Evolutionary conservation across 2,888 invertebrate species (phyloP), one percentile per base, ranked within the genome.

Genomic region (Cepaea hortensis): DNA sequence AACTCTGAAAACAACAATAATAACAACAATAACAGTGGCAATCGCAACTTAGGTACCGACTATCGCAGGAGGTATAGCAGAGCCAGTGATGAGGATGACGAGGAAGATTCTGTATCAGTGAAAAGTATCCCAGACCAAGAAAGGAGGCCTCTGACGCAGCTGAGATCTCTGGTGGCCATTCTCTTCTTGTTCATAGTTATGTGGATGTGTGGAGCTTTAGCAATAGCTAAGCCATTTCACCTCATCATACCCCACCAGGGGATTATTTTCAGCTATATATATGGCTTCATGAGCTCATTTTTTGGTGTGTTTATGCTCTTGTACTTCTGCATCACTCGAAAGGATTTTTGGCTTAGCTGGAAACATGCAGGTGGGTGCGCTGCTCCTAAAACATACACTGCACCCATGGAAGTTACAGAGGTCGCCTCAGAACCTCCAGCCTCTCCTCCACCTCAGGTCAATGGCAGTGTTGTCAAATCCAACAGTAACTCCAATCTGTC

Each of bases 281-380:
- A 97, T 91, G 97, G 97, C 0, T 95, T 97, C 1, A 96, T 96
- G 68, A 95, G 96, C 0, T 96, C 96, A 0, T 95, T 96, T 0
- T 94, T 98, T 50, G 97, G 97, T 0, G 95, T 97, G 0, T 98
- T 98, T 92, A 96, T 97, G 65, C 93, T 98, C 5, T 96, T 97
- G 90, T 98, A 97, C 93, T 97, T 97, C 93, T 97, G 97, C 20
- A 96, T 98, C 81, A 97, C 97, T 0, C 95, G 98, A 23, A 97
- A 96, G 90, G 98, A 98, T 93, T 97, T 98, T 0, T 95, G 97
- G 65, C 96, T 96, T 0, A 96, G 97, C 85, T 98, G 98, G 93
- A 91, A 91, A 80, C 89, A 91, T n/a, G 92, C 91, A 84, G 92
- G 92, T 89, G 91, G 91, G 48, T 93, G 93, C 89, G 92, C 91